A percentile compares a stretch with the other conserved stretches of the same genome.
Conservation (phyloP, 2,888 invertebrate species). For the Trimorus sp. region DNA sequence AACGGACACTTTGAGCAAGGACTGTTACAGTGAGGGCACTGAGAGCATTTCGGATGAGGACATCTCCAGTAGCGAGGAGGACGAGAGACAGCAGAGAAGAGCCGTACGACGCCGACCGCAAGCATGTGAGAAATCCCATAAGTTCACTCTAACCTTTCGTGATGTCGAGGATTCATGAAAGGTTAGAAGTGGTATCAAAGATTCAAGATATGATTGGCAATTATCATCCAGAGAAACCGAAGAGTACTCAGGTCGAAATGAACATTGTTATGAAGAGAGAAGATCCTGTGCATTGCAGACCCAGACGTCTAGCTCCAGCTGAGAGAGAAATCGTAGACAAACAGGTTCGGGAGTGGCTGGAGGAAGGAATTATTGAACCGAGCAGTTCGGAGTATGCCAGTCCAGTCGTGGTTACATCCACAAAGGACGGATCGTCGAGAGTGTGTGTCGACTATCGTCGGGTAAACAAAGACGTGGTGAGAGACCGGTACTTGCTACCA, state of each 20-base stretch:
- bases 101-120: too few relatives aligned
- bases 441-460: constrained; percentile 67
- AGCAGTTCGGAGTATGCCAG: constrained; percentile 33
- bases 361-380: constrained; percentile 63
- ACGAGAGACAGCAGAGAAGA: too few relatives aligned
- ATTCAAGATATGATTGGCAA: neutral
- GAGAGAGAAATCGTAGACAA: constrained; percentile 27
- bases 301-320: constrained; percentile 16
- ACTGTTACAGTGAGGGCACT: too few relatives aligned
- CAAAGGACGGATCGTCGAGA: constrained; percentile 62
- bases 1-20: too few relatives aligned
- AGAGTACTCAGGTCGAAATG: constrained; percentile 12
- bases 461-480: constrained; percentile 63
- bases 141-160: too few relatives aligned
- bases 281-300: constrained; percentile 10
- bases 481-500: constrained; percentile 38
- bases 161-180: too few relatives aligned
- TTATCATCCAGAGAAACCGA: constrained; percentile 6
- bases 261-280: constrained; percentile 13
- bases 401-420: constrained; percentile 62
- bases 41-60: too few relatives aligned
- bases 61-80: too few relatives aligned
- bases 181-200: too few relatives aligned
- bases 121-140: too few relatives aligned
- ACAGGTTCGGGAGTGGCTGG: constrained; percentile 57